Conservation (phyloP, 2,888 invertebrate genomes). For the Erebia epiphron region DNA sequence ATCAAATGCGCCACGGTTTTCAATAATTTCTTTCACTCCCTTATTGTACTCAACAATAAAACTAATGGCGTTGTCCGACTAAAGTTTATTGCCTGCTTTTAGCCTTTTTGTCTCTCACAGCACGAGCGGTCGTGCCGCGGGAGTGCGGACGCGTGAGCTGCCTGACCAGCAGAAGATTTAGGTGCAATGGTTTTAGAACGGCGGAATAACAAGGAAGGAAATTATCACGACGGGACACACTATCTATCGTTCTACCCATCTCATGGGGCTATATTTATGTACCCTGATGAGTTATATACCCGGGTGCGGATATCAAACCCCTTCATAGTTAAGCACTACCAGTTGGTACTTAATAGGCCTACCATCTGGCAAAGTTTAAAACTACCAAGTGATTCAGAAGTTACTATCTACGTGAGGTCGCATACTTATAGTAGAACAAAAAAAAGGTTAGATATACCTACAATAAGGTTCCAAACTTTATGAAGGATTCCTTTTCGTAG, state of each 20-base stretch:
- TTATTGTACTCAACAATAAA: constrained; percentile 13
- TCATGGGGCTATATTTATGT: background rate
- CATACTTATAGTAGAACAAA: too few relatives aligned
- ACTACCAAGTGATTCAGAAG: background rate
- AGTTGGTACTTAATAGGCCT: background rate
- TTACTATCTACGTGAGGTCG: too few relatives aligned
- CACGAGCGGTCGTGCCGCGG: constrained; percentile 39
- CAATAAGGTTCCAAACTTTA: too few relatives aligned
- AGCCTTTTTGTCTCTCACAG: constrained; percentile 31
- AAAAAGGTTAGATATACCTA: too few relatives aligned
- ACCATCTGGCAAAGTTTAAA: background rate
- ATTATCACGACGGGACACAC: constrained; percentile 25
- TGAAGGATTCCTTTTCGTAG: too few relatives aligned
- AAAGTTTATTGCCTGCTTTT: constrained; percentile 31
- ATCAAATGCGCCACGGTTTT: background rate
- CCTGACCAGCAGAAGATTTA: constrained; percentile 31
- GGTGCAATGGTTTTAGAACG: constrained; percentile 20
- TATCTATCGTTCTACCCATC: constrained; percentile 18
- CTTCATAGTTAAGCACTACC: background rate
- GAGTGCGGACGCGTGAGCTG: constrained; percentile 37
- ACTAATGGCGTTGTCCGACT: constrained; percentile 22
- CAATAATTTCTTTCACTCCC: constrained; percentile 16
- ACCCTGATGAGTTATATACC: background rate
- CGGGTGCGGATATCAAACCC: background rate
- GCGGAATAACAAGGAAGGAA: constrained; percentile 13